phyloP scores from a whole-genome alignment of 1,140 invertebrate genomes.

The Drosophila varians region DNA sequence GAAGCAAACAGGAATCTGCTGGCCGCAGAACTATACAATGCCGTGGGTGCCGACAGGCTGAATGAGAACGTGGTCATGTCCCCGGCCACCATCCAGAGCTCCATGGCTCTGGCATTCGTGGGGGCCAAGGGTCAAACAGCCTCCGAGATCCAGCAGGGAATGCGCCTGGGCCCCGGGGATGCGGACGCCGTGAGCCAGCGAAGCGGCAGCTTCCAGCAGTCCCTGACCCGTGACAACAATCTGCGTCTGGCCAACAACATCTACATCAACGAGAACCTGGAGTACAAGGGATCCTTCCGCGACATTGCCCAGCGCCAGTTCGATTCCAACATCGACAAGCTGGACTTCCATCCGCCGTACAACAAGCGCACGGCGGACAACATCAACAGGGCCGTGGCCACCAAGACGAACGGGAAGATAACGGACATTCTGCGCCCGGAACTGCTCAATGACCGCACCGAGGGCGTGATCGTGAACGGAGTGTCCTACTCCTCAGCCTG shows the following conservation, averaged over 20 bases:
- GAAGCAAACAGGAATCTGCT: constrained; percentile 69
- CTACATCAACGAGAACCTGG: constrained; percentile 78
- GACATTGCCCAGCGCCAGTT: constrained; percentile 76
- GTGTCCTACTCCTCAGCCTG: constrained; percentile 62
- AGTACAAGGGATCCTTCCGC: constrained; percentile 74
- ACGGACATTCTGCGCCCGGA: constrained; percentile 61
- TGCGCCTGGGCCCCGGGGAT: constrained; percentile 65
- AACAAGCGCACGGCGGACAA: constrained; percentile 78
- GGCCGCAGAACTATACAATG: constrained; percentile 73
- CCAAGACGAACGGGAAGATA: constrained; percentile 74
- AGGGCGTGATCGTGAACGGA: constrained; percentile 76
- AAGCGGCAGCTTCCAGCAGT: constrained; percentile 64
- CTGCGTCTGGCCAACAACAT: constrained; percentile 76
- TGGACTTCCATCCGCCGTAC: constrained; percentile 80
- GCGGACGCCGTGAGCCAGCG: constrained; percentile 70
- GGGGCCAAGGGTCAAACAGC: constrained; percentile 79
- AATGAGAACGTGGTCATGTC: constrained; percentile 76
- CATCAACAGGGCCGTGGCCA: constrained; percentile 64
- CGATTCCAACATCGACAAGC: constrained; percentile 74
- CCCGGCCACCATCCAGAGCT: constrained; percentile 70
- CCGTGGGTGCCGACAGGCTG: constrained; percentile 61
- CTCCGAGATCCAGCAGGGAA: constrained; percentile 65
- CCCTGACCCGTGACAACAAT: constrained; percentile 71
- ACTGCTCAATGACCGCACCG: constrained; percentile 71
- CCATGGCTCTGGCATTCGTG: constrained; percentile 76